Percentiles rank a stretch among this genome's conserved stretches.
Evolutionary conservation across 1,140 invertebrate genomes (phyloP).

Genomic region (Cataglyphis hispanica): DNA sequence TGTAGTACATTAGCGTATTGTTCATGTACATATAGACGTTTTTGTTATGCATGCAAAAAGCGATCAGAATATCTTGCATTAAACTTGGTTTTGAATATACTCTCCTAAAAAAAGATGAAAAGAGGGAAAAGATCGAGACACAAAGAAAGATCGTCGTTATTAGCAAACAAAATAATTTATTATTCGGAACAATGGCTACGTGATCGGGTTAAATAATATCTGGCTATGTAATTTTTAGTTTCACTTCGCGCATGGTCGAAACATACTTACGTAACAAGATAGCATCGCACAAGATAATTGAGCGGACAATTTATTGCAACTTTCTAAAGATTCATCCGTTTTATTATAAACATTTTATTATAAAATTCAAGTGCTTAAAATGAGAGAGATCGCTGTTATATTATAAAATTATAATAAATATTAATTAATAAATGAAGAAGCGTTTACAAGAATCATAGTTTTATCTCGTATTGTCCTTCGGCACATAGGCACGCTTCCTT

Average conservation of each 20-base stretch:
- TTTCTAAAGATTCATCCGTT: slow-evolving; percentile 41
- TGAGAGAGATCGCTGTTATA: neutral
- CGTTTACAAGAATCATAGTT: slow-evolving; percentile 3
- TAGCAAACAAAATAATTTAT: neutral
- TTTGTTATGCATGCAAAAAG: neutral
- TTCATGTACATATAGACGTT: neutral
- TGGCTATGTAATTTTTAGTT: slow-evolving; percentile 43
- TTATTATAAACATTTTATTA: slow-evolving; percentile 35
- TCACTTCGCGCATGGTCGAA: slow-evolving; percentile 13
- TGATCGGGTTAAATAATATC: slow-evolving; percentile 39
- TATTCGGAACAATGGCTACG: slow-evolving; percentile 34
- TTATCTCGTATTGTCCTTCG: neutral
- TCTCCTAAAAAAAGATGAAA: neutral
- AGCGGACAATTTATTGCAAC: slow-evolving; percentile 35
- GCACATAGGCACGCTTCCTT: neutral
- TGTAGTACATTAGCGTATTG: too few species aligned
- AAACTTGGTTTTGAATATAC: too few species aligned
- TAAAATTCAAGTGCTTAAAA: slow-evolving; percentile 32
- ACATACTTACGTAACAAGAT: slow-evolving; percentile 8
- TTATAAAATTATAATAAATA: too few species aligned
- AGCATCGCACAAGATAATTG: neutral
- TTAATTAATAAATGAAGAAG: slow-evolving; percentile 44
- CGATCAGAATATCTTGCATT: too few species aligned
- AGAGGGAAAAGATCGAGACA: slow-evolving; percentile 11
- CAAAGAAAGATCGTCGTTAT: neutral